Conservation (phyloP, 37 sponge, comb jelly and placozoan genomes). For the Cliona cf. orientalis region DNA sequence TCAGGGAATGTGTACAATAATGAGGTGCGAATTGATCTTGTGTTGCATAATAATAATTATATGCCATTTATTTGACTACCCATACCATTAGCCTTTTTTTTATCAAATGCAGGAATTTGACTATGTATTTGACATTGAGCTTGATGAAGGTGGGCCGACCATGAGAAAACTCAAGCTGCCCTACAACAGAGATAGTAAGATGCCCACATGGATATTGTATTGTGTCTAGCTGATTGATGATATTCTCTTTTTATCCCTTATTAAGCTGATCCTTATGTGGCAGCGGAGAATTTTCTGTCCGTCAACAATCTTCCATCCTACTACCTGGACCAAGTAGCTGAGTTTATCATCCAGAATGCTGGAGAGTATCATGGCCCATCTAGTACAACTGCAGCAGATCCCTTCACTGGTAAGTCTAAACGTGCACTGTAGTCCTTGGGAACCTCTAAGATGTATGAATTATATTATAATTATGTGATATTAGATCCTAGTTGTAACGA, state of each 20-base stretch:
- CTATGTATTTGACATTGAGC: constrained; percentile 79
- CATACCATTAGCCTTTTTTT: not conserved
- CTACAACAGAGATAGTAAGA: constrained; percentile 72
- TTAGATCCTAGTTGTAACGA: too few relatives aligned
- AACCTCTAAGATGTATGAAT: too few relatives aligned
- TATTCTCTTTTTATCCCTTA: not conserved
- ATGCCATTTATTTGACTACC: not conserved
- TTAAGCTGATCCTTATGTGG: constrained; percentile 76
- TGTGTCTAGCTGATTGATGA: not conserved
- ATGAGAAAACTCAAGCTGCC: constrained; percentile 83
- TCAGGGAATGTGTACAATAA: constrained; percentile 56
- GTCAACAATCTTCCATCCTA: constrained; percentile 60
- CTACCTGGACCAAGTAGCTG: constrained; percentile 86
- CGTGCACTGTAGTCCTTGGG: too few relatives aligned
- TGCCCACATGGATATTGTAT: not conserved
- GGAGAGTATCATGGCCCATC: constrained; percentile 41
- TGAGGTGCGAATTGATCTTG: too few relatives aligned
- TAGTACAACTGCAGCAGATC: constrained; percentile 28
- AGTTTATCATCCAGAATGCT: constrained; percentile 76
- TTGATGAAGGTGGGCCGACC: constrained; percentile 65
- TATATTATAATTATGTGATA: too few relatives aligned
- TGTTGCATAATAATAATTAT: not conserved
- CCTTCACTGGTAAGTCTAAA: constrained; percentile 68
- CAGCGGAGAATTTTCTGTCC: constrained; percentile 80
- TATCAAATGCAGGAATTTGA: constrained; percentile 76